Base-by-base conservation (phyloP, 1,140 invertebrate species). In the Plectus sambesii region DNA sequence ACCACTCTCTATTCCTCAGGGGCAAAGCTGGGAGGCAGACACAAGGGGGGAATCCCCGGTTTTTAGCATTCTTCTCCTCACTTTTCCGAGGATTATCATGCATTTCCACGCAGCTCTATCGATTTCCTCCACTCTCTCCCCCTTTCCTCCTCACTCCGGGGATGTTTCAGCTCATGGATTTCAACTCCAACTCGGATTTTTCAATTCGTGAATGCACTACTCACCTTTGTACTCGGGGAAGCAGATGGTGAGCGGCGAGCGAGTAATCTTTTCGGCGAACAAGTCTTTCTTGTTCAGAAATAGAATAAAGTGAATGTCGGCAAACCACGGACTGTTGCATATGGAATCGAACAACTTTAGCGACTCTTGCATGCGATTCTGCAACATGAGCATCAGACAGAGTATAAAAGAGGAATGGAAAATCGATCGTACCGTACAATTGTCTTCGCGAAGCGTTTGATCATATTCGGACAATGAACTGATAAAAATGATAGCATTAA, bases 401-500 rank as follows among this genome's bases (percentile, higher is more conserved):
- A 33, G 12, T 33, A 12, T 49, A 17, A 12, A 5, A 5, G n/a
- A 8, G 23, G 17, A 42, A 20, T 4, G 12, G 15, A n/a, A 53
- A 29, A 29, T 19, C 24, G 6, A 61, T n/a, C 17, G 36, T 40
- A 65, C 64, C 23, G 59, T 61, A 48, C 63, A 68, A 44, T 68
- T 62, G 52, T 75, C 73, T 49, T 75, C 74, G 38, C 72, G 40
- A 9, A 75, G 57, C 3, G 67, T 72, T 47, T 72, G 71, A 55
- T 75, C 74, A 54, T 71, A 75, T 56, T 74, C 71, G 27, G 70
- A 71, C 12, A 69, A 60, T 40, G 74, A 75, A 5, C 61, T 68
- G 19, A 75, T 56, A 51, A 73, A 76, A 35, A 75, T 66, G 27
- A 76, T 75, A 33, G 70, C 70, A 27, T 71, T 73, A n/a, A 75